These are phyloP conservation scores for Exephanes ischioxanthus DNA, from an alignment of 2,888 invertebrate genomes.

Conservation along the genomic window DNA sequence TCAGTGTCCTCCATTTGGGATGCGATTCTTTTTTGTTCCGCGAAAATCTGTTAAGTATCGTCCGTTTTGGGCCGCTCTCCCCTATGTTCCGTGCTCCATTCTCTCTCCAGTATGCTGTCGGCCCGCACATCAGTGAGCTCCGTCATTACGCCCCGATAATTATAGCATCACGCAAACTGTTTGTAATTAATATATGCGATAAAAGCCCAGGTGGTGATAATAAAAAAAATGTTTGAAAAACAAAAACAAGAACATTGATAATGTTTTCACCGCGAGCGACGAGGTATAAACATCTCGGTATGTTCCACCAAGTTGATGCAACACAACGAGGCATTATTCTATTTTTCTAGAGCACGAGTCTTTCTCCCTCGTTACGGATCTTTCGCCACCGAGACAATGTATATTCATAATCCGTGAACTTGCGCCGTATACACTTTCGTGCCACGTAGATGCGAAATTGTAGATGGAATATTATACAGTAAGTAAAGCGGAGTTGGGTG, in stretches of 20 bases:
- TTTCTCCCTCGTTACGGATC: slow-evolving; percentile 38
- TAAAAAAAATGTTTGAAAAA: not conserved
- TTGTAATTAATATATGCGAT: slow-evolving; percentile 25
- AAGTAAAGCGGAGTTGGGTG: not conserved
- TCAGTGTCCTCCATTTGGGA: not conserved
- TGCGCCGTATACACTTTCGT: slow-evolving; percentile 47
- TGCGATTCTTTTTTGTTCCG: not conserved
- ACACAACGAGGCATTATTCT: slow-evolving; percentile 46
- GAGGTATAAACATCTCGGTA: not conserved
- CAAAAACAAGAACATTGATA: not conserved
- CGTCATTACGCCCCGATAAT: slow-evolving; percentile 52
- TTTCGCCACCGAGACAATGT: slow-evolving; percentile 36
- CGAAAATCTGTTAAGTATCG: not conserved
- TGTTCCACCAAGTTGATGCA: not conserved
- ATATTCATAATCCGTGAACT: slow-evolving; percentile 61
- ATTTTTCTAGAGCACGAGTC: slow-evolving; percentile 52
- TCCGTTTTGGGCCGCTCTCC: not conserved
- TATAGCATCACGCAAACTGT: slow-evolving; percentile 43
- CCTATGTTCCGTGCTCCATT: not conserved
- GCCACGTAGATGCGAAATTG: slow-evolving; percentile 38
- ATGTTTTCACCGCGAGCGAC: not conserved
- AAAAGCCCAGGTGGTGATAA: not conserved
- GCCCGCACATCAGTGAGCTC: slow-evolving; percentile 12
- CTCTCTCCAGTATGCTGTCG: not conserved
- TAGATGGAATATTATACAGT: slow-evolving; percentile 33